These are phyloP conservation scores for Spodoptera littoralis DNA, from an alignment of 2,888 invertebrate genomes.

Conservation along the genomic window DNA sequence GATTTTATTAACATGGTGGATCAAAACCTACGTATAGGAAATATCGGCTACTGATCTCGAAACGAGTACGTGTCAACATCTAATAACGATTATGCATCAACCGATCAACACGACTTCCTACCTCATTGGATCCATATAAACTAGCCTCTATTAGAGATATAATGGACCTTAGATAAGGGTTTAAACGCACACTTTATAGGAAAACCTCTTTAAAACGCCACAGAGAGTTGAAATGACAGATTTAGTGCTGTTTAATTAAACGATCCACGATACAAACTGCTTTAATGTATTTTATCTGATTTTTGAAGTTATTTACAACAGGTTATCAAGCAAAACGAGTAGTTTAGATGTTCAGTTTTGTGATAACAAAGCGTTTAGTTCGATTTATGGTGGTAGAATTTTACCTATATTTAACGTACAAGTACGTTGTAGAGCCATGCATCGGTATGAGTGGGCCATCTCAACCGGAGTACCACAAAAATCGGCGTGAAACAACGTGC, in stretches of 20 bases:
- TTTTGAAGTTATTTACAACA: conserved; percentile 74
- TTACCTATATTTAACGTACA: background rate
- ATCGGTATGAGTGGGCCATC: no score
- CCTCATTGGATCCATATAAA: conserved; percentile 71
- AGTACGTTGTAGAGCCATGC: background rate
- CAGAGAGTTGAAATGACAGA: conserved; percentile 82
- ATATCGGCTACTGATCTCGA: no score
- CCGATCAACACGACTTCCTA: conserved; percentile 44
- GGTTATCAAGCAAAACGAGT: conserved; percentile 58
- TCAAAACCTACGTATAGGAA: no score
- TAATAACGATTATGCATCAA: no score
- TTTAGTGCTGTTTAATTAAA: conserved; percentile 86
- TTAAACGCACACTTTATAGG: conserved; percentile 77
- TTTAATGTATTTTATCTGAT: conserved; percentile 76
- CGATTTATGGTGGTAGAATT: conserved; percentile 44
- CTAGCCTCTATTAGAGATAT: conserved; percentile 81
- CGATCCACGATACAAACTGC: conserved; percentile 74
- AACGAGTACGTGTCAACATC: no score
- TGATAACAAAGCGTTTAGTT: conserved; percentile 51
- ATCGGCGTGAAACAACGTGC: no score
- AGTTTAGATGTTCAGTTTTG: conserved; percentile 50
- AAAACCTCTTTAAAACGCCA: conserved; percentile 74
- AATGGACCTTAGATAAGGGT: conserved; percentile 80
- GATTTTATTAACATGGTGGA: no score
- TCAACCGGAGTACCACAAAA: no score